A percentile compares a stretch with the other conserved stretches of the same genome.
Conservation (phyloP, 1,140 invertebrate species). For the Vanessa atalanta region DNA sequence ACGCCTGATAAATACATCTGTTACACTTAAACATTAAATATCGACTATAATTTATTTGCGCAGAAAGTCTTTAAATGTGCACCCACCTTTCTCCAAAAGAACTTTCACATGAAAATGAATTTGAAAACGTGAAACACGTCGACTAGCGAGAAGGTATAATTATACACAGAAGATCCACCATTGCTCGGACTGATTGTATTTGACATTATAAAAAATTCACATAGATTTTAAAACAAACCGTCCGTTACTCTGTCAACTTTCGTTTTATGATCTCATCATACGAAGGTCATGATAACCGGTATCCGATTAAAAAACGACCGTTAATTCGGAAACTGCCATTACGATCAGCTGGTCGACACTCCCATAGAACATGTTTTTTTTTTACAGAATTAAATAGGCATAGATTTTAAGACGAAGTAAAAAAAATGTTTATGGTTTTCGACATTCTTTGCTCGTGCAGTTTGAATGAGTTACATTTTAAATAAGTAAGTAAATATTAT, state of each 20-base stretch:
- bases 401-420: background rate
- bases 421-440: background rate
- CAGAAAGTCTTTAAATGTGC: too few relatives aligned
- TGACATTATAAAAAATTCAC: background rate
- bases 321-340: conserved; percentile 34
- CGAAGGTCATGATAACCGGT: conserved; percentile 29
- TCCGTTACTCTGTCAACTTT: conserved; percentile 31
- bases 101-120: too few relatives aligned
- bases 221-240: background rate
- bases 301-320: conserved; percentile 25
- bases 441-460: background rate
- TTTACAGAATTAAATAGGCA: background rate
- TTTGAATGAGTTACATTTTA: too few relatives aligned
- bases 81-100: too few relatives aligned
- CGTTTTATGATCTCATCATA: conserved; percentile 27
- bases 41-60: too few relatives aligned
- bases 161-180: too few relatives aligned
- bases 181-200: background rate
- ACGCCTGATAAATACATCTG: too few relatives aligned
- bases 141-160: too few relatives aligned
- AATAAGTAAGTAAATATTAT: too few relatives aligned
- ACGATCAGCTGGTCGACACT: conserved; percentile 38
- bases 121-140: too few relatives aligned
- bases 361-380: conserved; percentile 27
- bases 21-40: too few relatives aligned